Base-by-base conservation (phyloP, 1,140 invertebrate genomes). In the Drosophila ercepeae region DNA sequence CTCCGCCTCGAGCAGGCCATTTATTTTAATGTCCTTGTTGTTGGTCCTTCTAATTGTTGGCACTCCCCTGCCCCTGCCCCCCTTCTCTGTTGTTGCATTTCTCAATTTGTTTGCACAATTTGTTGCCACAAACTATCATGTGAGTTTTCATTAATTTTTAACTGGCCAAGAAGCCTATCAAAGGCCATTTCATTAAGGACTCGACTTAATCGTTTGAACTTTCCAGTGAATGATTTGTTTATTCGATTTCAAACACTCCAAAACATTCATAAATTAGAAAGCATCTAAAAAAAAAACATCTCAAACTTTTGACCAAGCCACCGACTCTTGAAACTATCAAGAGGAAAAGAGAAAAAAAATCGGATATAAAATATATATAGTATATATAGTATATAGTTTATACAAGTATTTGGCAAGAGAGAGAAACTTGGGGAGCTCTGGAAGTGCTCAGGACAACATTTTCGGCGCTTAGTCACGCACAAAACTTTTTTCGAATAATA, bases 21-120 rank as follows among this genome's bases (percentile, higher is more conserved):
- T 51, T 19, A 65, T 64, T 64, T 74, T 54, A 64, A 65, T 74
- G 51, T 50, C 70, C 41, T 72, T 41, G 14, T 49, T 55, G 34
- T 19, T 54, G 51, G 42, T 14, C 25, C 51, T 46, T 36, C 49
- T 64, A 49, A 53, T 64, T 73, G 63, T 42, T 52, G 45, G 14
- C 46, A 14, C 19, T 58, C 29, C 21, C 50, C 16, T 36, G 13
- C 1, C 23, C 3, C 19, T 50, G 51, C n/a, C n/a, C n/a, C n/a
- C n/a, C n/a, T n/a, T 58, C 68, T 41, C 50, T 69, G 21, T 57
- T 84, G 79, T 64, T 84, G 79, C 71, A 83, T 71, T 75, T 75
- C 77, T 75, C 75, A 84, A 83, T 84, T 83, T 83, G 81, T 84
- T 84, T 83, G 71, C 79, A 71, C 79, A 71, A 75, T 78, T 52